phyloP scores from a whole-genome alignment of 1,140 invertebrate genomes.

The Pemphigus obesinymphae region DNA sequence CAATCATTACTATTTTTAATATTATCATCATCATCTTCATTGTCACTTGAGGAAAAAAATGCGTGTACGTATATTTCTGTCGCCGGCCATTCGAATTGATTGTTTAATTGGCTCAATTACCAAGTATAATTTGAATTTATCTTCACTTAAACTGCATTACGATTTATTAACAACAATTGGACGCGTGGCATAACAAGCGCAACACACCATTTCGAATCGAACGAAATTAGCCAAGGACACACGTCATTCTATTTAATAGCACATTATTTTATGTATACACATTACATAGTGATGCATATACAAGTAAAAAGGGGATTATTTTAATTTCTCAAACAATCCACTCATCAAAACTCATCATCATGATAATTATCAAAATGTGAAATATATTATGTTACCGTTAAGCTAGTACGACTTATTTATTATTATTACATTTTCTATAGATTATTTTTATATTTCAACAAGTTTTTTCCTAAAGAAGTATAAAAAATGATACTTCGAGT shows the following conservation, averaged over 20 bases:
- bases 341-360: background rate
- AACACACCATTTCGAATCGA: conserved; percentile 9
- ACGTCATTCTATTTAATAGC: background rate
- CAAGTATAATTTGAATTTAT: conserved; percentile 42
- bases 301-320: background rate
- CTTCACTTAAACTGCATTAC: conserved; percentile 41
- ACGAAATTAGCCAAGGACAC: conserved; percentile 38
- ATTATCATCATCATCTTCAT: background rate
- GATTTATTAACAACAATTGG: conserved; percentile 42
- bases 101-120: conserved; percentile 42
- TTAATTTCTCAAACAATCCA: background rate
- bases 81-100: conserved; percentile 27
- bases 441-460: no score
- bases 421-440: no score
- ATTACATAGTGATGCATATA: background rate
- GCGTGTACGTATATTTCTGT: background rate
- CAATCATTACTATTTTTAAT: conserved; percentile 7
- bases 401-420: no score
- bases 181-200: conserved; percentile 34
- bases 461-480: no score
- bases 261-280: background rate
- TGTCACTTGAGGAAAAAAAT: conserved; percentile 17
- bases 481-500: no score
- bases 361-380: background rate
- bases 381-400: background rate